Percentiles rank a stretch among this genome's conserved stretches.
Evolutionary conservation across 2,797 vertebrate species (phyloP).

Genomic region (Rhinophrynus dorsalis): DNA sequence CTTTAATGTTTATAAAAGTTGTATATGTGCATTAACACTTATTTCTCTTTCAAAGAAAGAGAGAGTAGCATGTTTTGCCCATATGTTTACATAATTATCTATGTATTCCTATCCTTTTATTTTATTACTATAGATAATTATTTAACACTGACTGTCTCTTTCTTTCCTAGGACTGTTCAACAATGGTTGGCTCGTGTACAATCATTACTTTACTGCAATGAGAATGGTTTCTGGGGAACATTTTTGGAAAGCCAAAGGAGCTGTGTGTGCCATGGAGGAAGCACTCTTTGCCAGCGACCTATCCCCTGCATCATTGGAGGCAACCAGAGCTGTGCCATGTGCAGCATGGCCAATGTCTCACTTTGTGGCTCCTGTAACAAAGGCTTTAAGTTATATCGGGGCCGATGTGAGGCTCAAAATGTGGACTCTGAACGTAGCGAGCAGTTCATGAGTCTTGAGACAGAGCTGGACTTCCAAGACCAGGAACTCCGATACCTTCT

Average conservation of each 20-base stretch:
- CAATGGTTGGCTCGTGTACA: conserved; percentile 97
- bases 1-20: too few species aligned
- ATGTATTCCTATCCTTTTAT: too few species aligned
- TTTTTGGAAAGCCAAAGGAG: conserved; percentile 95
- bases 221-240: conserved; percentile 97
- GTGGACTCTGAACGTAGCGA: conserved; percentile 98
- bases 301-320: conserved; percentile 96
- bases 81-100: too few species aligned
- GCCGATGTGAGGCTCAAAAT: conserved; percentile 96
- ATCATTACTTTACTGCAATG: conserved; percentile 97
- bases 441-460: conserved; percentile 99
- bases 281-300: conserved; percentile 92
- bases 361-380: conserved; percentile 99
- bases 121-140: too few species aligned
- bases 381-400: conserved; percentile 95
- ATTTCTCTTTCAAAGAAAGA: too few species aligned
- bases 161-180: conserved; percentile 84
- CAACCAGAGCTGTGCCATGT: conserved; percentile 99
- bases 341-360: conserved; percentile 97
- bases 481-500: conserved; percentile 95
- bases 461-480: conserved; percentile 97
- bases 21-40: too few species aligned
- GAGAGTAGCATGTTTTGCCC: too few species aligned
- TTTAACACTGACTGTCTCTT: conserved; percentile 4
- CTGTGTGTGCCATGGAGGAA: conserved; percentile 93